A percentile compares a stretch with the other conserved stretches of the same genome.
Evolutionary conservation across 2,888 invertebrate genomes (phyloP).

Genomic region (Cenopis cana): DNA sequence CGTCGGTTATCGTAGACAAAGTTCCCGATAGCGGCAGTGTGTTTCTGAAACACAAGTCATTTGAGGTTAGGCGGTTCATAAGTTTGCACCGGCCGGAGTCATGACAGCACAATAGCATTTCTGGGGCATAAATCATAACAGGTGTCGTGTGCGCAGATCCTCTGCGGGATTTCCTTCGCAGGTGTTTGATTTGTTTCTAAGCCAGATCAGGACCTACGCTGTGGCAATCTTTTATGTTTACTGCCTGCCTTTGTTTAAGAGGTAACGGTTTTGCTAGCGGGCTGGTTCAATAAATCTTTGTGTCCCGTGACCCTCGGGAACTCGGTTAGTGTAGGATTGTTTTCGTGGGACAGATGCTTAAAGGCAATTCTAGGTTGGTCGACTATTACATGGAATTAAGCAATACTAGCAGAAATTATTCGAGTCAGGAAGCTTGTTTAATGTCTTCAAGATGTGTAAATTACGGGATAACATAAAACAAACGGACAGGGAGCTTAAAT

Average conservation of each 20-base stretch:
- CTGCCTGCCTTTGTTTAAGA: conserved; percentile 37
- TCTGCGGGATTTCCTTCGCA: conserved; percentile 57
- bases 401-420: conserved; percentile 15
- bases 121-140: conserved; percentile 76
- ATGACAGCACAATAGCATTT: conserved; percentile 76
- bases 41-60: conserved; percentile 61
- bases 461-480: conserved; percentile 37
- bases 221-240: conserved; percentile 39
- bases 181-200: conserved; percentile 61
- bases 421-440: conserved; percentile 26
- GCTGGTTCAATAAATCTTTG: conserved; percentile 31
- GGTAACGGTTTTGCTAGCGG: conserved; percentile 40
- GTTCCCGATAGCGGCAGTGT: conserved; percentile 44
- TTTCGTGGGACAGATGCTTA: conserved; percentile 2
- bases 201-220: conserved; percentile 38
- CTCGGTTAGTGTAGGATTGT: conserved; percentile 12
- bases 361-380: conserved; percentile 1
- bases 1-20: conserved; percentile 39
- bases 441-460: conserved; percentile 33
- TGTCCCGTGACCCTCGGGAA: conserved; percentile 28
- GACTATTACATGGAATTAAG: not conserved
- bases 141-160: conserved; percentile 68
- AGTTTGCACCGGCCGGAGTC: conserved; percentile 63
- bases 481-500: conserved; percentile 38
- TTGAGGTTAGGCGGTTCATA: conserved; percentile 71